Evolutionary conservation across 2,888 invertebrate species (phyloP).

Genomic region (Falcaria lacertinaria): DNA sequence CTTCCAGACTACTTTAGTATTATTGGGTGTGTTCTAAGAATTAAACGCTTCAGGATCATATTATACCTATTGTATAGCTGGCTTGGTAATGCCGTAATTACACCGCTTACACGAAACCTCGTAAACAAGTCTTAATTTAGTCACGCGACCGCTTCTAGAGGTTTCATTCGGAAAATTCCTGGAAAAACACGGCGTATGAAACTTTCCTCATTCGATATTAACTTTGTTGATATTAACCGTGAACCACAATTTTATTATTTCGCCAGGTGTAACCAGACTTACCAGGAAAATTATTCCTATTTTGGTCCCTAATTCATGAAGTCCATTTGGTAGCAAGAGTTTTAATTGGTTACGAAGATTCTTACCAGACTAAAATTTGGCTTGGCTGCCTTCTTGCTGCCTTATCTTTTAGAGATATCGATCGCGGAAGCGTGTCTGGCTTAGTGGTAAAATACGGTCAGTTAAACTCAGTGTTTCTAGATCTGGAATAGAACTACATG

Average conservation of each 20-base stretch:
- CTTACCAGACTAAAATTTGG: constrained; percentile 24
- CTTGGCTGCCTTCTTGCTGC: constrained; percentile 19
- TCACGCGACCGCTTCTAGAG: constrained; percentile 22
- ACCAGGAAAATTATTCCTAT: too few species aligned
- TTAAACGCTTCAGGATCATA: background rate
- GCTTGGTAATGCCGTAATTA: background rate
- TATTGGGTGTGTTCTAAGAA: background rate
- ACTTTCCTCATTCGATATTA: background rate
- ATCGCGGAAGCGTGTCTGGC: constrained; percentile 18
- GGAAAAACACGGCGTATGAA: background rate
- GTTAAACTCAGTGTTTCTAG: constrained; percentile 14
- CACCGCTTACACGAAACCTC: constrained; percentile 19
- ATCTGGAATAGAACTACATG: constrained; percentile 19
- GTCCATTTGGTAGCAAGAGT: too few species aligned
- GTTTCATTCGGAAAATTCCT: background rate
- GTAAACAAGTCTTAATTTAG: constrained; percentile 1
- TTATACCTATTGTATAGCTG: background rate
- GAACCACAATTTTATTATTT: too few species aligned
- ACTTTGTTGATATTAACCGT: background rate
- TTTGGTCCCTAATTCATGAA: too few species aligned
- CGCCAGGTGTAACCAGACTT: too few species aligned
- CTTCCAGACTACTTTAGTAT: background rate
- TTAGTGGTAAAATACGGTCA: constrained; percentile 23
- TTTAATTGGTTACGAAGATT: too few species aligned
- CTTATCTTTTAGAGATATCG: constrained; percentile 26